Base-by-base conservation (phyloP, 1,140 invertebrate species). In the Pseudobourletiella spinata region DNA sequence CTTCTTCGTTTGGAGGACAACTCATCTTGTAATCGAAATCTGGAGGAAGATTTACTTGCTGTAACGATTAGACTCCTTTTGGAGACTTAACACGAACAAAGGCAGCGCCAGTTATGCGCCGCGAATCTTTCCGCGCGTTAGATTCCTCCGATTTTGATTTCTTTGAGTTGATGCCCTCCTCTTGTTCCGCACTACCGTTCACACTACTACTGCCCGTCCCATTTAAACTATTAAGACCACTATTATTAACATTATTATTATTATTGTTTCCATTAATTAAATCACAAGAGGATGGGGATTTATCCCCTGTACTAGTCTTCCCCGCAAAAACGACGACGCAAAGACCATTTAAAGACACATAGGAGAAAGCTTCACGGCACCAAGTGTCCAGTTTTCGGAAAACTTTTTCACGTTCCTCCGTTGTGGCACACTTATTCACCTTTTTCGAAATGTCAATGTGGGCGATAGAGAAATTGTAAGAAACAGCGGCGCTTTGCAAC, bases 401-500 rank as follows among this genome's bases (percentile, higher is more conserved):
- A 6, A 56, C 22, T 42, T 44, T 59, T 55, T 64, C 56, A 11
- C 30, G 20, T 43, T 67, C 61, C 28, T 57, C 44, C 29, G 25
- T n/a, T 14, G 61, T 26, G 2, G 15, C 20, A 30, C 28, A n/a
- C 4, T 30, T 35, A 24, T 28, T 54, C 18, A 61, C 24, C 42
- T 65, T 61, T 18, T n/a, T 42, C 14, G 52, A 32, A 1, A 69
- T 46, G 29, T 68, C 61, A 6, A 72, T 6, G 44, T 71, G 70
- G 35, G 54, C 60, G 26, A 72, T 32, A 11, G 57, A 50, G 35
- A 72, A 58, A 42, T 71, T 60, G 55, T 69, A 57, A n/a, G 43
- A 35, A 15, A 63, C 35, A 25, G 64, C 51, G 32, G 63, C 16
- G 18, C 65, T 44, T 51, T 62, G 15, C 16, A 70, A 42, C 2